Evolutionary conservation across 2,888 invertebrate species (phyloP).

Genomic region (Phragmatobia fuliginosa): DNA sequence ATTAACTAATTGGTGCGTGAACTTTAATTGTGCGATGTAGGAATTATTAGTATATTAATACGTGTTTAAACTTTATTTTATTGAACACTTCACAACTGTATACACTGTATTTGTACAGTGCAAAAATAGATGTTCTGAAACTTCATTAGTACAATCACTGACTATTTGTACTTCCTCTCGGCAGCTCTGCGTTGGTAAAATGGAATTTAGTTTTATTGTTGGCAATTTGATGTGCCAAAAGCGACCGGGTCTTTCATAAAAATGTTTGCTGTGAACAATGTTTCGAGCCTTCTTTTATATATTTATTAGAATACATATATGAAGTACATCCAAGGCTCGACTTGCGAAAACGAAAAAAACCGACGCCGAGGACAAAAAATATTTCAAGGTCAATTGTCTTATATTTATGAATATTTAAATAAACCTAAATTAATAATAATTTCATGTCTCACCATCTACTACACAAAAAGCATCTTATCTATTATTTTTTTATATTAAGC

Average conservation of each 20-base stretch:
- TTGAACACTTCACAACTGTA: neutral
- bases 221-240: neutral
- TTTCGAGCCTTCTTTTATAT: too few relatives aligned
- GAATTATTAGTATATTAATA: neutral
- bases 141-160: neutral
- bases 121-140: conserved; percentile 1
- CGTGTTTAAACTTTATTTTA: neutral
- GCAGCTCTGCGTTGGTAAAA: neutral
- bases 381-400: too few relatives aligned
- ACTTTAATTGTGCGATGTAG: neutral
- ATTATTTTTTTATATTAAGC: too few relatives aligned
- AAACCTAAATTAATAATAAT: too few relatives aligned
- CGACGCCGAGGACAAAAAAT: too few relatives aligned
- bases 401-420: too few relatives aligned
- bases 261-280: neutral
- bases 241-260: neutral
- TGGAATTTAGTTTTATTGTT: neutral
- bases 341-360: too few relatives aligned
- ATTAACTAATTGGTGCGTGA: neutral
- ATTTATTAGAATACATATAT: too few relatives aligned
- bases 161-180: conserved; percentile 10
- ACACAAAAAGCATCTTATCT: too few relatives aligned
- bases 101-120: neutral
- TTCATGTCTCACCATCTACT: too few relatives aligned
- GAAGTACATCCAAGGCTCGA: too few relatives aligned